Evolutionary conservation across 2,113 vertebrate genomes (phyloP).

Genomic region (Dissostichus mawsoni): DNA sequence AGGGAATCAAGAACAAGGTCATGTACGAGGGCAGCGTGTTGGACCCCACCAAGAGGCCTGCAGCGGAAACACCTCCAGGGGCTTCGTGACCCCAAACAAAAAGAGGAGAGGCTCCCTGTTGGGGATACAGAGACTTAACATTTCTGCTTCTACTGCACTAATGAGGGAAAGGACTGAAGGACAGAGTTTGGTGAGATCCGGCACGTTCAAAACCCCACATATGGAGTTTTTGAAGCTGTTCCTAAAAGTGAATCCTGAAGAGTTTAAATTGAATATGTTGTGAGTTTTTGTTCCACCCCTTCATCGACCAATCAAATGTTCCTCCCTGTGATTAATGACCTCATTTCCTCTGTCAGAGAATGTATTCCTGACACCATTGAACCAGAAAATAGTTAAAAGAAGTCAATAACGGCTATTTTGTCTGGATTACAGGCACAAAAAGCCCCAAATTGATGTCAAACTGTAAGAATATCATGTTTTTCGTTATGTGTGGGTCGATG

Average conservation of each 20-base stretch:
- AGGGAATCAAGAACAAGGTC: slow-evolving; percentile 71
- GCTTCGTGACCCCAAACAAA: slow-evolving; percentile 30
- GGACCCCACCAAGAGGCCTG: slow-evolving; percentile 54
- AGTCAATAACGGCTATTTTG: too few relatives aligned
- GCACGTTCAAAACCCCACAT: neutral
- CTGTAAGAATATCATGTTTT: too few relatives aligned
- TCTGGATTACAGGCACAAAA: too few relatives aligned
- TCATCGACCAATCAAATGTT: neutral
- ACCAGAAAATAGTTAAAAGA: too few relatives aligned
- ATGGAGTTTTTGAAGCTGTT: too few relatives aligned
- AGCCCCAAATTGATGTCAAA: too few relatives aligned
- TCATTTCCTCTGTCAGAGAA: too few relatives aligned
- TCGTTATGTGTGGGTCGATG: too few relatives aligned
- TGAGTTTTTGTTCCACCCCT: neutral
- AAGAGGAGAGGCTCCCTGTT: neutral
- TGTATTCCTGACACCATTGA: too few relatives aligned
- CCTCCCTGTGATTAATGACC: neutral
- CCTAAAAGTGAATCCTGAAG: too few relatives aligned
- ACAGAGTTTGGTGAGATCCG: neutral
- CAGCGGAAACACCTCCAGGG: slow-evolving; percentile 12
- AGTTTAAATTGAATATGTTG: too few relatives aligned
- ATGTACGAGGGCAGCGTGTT: slow-evolving; percentile 63
- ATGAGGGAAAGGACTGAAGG: neutral
- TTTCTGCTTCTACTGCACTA: neutral
- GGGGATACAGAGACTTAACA: neutral